These are phyloP conservation scores for Gryon sp. DNA, from an alignment of 1,140 invertebrate genomes.

Conservation along the genomic window DNA sequence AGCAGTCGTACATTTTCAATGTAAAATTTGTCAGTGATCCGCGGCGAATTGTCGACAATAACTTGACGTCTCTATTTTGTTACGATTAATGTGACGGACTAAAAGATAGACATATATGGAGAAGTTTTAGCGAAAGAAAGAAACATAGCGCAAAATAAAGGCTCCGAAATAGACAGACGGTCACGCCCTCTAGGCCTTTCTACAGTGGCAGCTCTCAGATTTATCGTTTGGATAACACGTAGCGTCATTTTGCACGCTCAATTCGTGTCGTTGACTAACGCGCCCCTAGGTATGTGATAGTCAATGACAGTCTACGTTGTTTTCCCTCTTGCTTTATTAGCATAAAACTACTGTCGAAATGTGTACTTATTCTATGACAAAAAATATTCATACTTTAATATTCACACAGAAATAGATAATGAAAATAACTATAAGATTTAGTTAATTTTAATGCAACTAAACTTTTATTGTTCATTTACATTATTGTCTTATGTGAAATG, in stretches of 20 bases:
- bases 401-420: too few species aligned
- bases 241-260: conserved; percentile 76
- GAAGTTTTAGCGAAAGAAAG: background rate
- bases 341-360: conserved; percentile 52
- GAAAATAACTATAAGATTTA: too few species aligned
- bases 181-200: conserved; percentile 67
- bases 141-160: conserved; percentile 53
- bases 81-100: conserved; percentile 28
- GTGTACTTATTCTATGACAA: conserved; percentile 11
- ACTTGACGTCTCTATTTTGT: conserved; percentile 74
- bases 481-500: too few species aligned
- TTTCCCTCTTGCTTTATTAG: conserved; percentile 40
- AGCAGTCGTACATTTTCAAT: conserved; percentile 6
- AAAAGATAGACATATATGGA: conserved; percentile 27
- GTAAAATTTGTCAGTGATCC: conserved; percentile 71
- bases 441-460: too few species aligned
- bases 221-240: conserved; percentile 73
- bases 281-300: conserved; percentile 36
- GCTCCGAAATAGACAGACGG: conserved; percentile 34
- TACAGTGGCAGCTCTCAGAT: conserved; percentile 61
- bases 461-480: too few species aligned
- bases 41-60: conserved; percentile 74
- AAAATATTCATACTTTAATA: conserved; percentile 8
- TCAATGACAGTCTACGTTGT: conserved; percentile 8
- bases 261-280: conserved; percentile 66